phyloP scores from a whole-genome alignment of 2,797 vertebrate genomes.

The Sebastiscus albofasciatus region DNA sequence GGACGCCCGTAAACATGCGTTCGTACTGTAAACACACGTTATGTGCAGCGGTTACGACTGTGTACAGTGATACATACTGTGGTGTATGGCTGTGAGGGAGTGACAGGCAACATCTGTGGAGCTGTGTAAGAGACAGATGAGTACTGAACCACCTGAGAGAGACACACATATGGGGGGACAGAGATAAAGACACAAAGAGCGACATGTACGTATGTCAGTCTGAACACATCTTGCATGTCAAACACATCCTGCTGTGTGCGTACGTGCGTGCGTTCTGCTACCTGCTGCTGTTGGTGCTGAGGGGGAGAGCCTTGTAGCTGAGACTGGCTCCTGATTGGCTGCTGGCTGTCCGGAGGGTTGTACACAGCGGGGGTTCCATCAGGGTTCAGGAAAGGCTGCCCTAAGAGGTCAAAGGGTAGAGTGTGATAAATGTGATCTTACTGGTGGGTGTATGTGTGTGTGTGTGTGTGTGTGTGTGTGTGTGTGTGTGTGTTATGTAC shows the following conservation, averaged over 20 bases:
- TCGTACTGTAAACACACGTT: not conserved
- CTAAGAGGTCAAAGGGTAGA: conserved; percentile 75
- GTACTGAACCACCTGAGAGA: conserved; percentile 90
- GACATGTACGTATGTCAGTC: conserved; percentile 3
- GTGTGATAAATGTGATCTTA: conserved; percentile 2
- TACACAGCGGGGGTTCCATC: conserved; percentile 95
- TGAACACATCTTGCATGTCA: not conserved
- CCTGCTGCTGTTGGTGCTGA: conserved; percentile 87
- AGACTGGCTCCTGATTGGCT: conserved; percentile 84
- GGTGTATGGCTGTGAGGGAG: conserved; percentile 89
- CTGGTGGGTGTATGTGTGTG: not conserved
- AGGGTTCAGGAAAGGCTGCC: conserved; percentile 95
- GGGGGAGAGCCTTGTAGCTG: conserved; percentile 75
- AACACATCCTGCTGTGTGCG: conserved; percentile 1
- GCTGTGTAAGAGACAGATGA: conserved; percentile 90
- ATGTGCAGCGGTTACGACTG: not conserved
- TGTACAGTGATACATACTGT: conserved; percentile 78
- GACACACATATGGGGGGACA: conserved; percentile 65
- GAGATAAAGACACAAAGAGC: conserved; percentile 54
- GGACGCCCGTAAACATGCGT: not conserved
- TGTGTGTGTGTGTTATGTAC: conserved; percentile 69
- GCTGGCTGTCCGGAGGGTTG: conserved; percentile 90
- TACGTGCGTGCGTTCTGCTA: conserved; percentile 49
- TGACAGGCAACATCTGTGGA: conserved; percentile 90
- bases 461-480: conserved; percentile 12